Evolutionary conservation across 2,797 vertebrate genomes (phyloP), one percentile per base, ranked within the genome.

Genomic region (Hyperoplus immaculatus): DNA sequence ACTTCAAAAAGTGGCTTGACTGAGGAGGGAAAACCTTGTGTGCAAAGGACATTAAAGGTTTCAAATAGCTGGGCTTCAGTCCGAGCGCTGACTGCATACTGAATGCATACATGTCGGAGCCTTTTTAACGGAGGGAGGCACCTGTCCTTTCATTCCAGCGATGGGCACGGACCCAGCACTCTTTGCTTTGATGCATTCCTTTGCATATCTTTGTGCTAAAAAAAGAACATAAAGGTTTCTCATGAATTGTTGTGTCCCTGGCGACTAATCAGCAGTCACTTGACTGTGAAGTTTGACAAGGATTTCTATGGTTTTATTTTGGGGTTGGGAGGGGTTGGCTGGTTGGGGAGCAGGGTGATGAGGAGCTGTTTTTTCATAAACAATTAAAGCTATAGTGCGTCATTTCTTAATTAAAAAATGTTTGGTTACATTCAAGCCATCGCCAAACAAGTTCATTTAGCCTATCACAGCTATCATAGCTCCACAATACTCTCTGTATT

Each of bases 31-130:
- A 87, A 93, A 86, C 89, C 89, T 92, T 88, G 88, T 85, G 91
- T 81, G 82, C 82, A 78, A 83, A 87, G 89, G 90, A 94, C 91
- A 88, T 93, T 91, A 88, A 93, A 94, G 88, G 89, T 88, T 93
- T 89, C 86, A 72, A 72, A 73, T 29, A 77, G 81, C 84, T 85
- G 81, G 90, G 83, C 87, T 81, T 3, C 53, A 63, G 81, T 86
- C 87, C 87, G 91, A 81, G 77, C 75, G 61, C 49, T 85, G 89
- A 93, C 93, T 89, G 80, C 87, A 77, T 29, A 29, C 29, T 29
- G 77, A 87, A 86, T 89, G 87, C 86, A 87, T 80, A 92, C 81
- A 78, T 68, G 87, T 78, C 69, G 86, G 84, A 87, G 86, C 61
- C 47, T 82, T 89, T 91, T 78, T 82, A 29, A 82, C 8, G 10